Evolutionary conservation across 2,797 vertebrate genomes (phyloP), one percentile per base, ranked within the genome.

Genomic region (Pachyuromys duprasi): DNA sequence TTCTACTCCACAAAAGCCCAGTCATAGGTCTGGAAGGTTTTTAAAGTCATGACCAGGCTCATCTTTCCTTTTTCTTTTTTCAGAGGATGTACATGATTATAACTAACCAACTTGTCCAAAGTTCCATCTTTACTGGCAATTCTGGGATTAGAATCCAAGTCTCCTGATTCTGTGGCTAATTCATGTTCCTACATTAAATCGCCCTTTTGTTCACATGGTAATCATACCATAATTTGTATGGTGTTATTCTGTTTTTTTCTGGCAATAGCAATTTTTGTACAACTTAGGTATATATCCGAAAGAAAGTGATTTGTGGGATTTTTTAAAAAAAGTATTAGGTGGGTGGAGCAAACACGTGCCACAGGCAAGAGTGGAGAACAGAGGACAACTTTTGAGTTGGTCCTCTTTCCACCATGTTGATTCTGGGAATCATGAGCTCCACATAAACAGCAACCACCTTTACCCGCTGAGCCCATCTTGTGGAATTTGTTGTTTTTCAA

Each of bases 11-110:
- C 70, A 91, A 75, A 91, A 92, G 90, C 39, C 89, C 80, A 67
- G 67, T 78, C 69, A 87, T 42, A 95, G 7, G 60, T 53, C 39
- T 81, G 28, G 55, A 90, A 96, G 24, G 22, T 39, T 5, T 26
- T 26, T 93, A 91, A 92, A 92, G 72, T 97, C 39, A 95, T 49
- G 36, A 86, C 17, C 36, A 94, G 39, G 65, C 15, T 28, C 49
- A 60, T 63, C 82, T 96, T 81, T 57, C 17, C 55, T 89, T 94
- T 78, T 45, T 33, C 15, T 49, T 18, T 33, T 20, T 33, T 86
- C 63, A 92, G 84, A 49, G 49, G 49, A 96, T 94, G 45, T 62
- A 94, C 11, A 11, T 74, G 79, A 92, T 55, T n/a, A 36, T 93
- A 81, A 86, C 78, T 89, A 90, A 94, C 69, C 74, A 62, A 89